These are phyloP conservation scores for Hypothenemus hampei DNA, from an alignment of 1,140 invertebrate genomes.

Conservation along the genomic window DNA sequence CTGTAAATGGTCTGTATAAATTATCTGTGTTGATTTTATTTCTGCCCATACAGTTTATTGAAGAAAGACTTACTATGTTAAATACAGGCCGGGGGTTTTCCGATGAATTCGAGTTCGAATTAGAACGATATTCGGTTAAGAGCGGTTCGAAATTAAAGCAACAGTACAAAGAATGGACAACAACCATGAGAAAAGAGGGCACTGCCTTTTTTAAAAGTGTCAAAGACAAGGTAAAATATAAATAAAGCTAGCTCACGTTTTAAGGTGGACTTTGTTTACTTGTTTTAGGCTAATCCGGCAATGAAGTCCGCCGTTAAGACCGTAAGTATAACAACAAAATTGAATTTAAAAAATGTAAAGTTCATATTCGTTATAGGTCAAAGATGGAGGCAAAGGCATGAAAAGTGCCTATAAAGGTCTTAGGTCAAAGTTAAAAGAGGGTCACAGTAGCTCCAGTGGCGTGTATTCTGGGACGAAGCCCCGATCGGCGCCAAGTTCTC, in stretches of 20 bases:
- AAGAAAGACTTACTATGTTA: slow-evolving; percentile 82
- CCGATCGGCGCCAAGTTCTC: slow-evolving; percentile 63
- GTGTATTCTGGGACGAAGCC: slow-evolving; percentile 50
- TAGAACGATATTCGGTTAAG: slow-evolving; percentile 79
- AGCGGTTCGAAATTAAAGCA: slow-evolving; percentile 69
- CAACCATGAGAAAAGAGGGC: slow-evolving; percentile 52
- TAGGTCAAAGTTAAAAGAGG: slow-evolving; percentile 56
- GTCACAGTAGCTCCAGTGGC: slow-evolving; percentile 39
- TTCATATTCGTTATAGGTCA: slow-evolving; percentile 53
- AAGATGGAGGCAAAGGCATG: slow-evolving; percentile 69
- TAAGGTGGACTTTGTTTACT: slow-evolving; percentile 1
- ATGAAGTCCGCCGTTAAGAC: slow-evolving; percentile 76
- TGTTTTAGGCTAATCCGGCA: slow-evolving; percentile 69
- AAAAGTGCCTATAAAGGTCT: slow-evolving; percentile 71
- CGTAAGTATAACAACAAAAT: slow-evolving; percentile 51
- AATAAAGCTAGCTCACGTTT: slow-evolving; percentile 9
- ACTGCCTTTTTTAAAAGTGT: slow-evolving; percentile 67
- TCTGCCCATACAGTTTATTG: slow-evolving; percentile 69
- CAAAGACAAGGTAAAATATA: slow-evolving; percentile 61
- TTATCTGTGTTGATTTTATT: slow-evolving; percentile 1
- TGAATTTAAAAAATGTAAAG: neutral
- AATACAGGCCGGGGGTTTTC: slow-evolving; percentile 83
- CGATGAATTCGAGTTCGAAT: slow-evolving; percentile 93
- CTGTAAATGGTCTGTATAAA: slow-evolving; percentile 1
- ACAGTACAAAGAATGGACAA: slow-evolving; percentile 69